Percentiles rank a stretch among this genome's conserved stretches.
phyloP scores from a whole-genome alignment of 2,888 invertebrate species.

The Pedicia rivosa region DNA sequence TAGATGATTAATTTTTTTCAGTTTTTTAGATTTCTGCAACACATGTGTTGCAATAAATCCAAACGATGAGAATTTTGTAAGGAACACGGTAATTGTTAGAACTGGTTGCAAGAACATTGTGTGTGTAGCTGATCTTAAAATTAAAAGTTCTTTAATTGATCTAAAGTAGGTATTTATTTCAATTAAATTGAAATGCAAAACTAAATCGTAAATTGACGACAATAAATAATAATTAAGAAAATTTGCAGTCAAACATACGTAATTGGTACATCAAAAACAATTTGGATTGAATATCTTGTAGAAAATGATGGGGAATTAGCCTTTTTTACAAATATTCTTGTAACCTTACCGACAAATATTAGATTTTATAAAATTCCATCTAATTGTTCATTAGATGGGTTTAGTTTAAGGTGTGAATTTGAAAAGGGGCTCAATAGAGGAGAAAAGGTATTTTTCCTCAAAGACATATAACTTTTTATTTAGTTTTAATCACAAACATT shows the following conservation, averaged over 20 bases:
- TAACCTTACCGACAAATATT: conserved; percentile 18
- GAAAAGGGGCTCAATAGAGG: too few relatives aligned
- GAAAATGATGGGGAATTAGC: conserved; percentile 24
- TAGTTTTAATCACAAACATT: conserved; percentile 5
- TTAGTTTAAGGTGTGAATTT: conserved; percentile 1
- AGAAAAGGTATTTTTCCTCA: too few relatives aligned
- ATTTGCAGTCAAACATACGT: conserved; percentile 8
- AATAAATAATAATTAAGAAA: neutral
- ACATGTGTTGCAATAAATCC: conserved; percentile 11
- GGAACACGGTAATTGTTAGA: conserved; percentile 10
- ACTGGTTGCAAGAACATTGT: conserved; percentile 9
- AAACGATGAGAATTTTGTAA: conserved; percentile 2
- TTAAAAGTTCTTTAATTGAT: conserved; percentile 2
- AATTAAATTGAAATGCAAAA: neutral
- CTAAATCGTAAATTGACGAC: too few relatives aligned
- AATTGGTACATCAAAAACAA: conserved; percentile 7
- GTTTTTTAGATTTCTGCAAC: conserved; percentile 10
- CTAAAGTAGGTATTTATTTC: neutral
- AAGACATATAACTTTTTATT: too few relatives aligned
- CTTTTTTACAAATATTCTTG: conserved; percentile 19
- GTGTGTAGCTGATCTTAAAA: conserved; percentile 9
- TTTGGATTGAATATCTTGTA: conserved; percentile 12
- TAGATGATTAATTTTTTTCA: too few relatives aligned
- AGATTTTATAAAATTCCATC: conserved; percentile 9
- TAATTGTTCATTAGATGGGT: conserved; percentile 7